Percentiles rank a stretch among this genome's conserved stretches.
These are phyloP conservation scores for Myiotriccus ornatus DNA, from an alignment of 2,797 vertebrate species.

Conservation along the genomic window DNA sequence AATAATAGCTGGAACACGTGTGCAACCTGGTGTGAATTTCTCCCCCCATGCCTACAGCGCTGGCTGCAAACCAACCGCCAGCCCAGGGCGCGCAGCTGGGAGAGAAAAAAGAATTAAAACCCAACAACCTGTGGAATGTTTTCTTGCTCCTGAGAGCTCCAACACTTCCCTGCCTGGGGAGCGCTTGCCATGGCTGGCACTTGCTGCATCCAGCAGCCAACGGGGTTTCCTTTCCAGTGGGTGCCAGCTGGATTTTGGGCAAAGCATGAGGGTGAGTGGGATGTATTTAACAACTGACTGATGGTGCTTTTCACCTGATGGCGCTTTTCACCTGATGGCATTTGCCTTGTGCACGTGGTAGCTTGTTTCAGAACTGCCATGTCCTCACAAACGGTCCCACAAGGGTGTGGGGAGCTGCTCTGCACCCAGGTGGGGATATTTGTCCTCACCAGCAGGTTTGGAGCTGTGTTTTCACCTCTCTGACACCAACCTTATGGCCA, in stretches of 20 bases:
- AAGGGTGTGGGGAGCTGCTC: not conserved
- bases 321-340: accelerated
- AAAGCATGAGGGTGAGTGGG: not conserved
- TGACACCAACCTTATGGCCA: not conserved
- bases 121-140: constrained; percentile 60
- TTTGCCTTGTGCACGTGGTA: not conserved
- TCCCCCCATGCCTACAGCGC: not conserved
- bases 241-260: not conserved
- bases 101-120: not conserved
- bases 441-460: not conserved
- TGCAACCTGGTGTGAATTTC: not conserved
- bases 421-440: accelerated
- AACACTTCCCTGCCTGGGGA: not conserved
- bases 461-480: not conserved
- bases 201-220: not conserved
- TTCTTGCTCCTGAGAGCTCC: constrained; percentile 45
- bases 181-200: not conserved
- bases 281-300: not conserved
- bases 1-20: constrained; percentile 57
- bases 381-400: accelerated
- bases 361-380: accelerated
- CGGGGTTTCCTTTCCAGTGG: not conserved
- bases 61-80: constrained; percentile 32
- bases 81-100: constrained; percentile 53
- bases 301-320: not conserved